A percentile compares a stretch with the other conserved stretches of the same genome.
These are phyloP conservation scores for Lapara coniferarum DNA, from an alignment of 2,888 invertebrate species.

Conservation along the genomic window DNA sequence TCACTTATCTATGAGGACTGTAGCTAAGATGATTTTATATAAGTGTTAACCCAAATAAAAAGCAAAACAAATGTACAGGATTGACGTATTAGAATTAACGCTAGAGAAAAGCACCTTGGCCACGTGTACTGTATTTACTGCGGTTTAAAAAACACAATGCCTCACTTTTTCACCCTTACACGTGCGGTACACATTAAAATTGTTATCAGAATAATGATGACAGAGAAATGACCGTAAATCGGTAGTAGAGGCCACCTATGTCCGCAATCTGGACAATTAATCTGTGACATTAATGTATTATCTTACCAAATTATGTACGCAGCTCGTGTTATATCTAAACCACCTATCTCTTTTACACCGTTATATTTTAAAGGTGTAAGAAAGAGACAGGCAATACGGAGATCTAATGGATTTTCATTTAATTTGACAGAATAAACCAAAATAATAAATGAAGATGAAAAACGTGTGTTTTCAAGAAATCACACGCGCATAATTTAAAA, in stretches of 20 bases:
- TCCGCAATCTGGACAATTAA: conserved; percentile 63
- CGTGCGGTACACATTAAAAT: conserved; percentile 34
- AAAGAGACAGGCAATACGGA: background rate
- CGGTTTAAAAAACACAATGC: background rate
- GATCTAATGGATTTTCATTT: background rate
- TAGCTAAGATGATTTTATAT: too few species aligned
- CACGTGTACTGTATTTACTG: too few species aligned
- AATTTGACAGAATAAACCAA: conserved; percentile 20
- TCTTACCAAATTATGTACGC: conserved; percentile 10
- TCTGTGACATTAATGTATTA: conserved; percentile 54
- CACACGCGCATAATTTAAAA: conserved; percentile 42
- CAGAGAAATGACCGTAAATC: conserved; percentile 53
- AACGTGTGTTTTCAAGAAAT: conserved; percentile 31
- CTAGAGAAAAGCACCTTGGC: too few species aligned
- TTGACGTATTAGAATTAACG: too few species aligned
- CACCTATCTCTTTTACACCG: background rate
- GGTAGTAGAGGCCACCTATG: conserved; percentile 72
- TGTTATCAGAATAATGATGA: conserved; percentile 36
- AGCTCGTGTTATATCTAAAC: background rate
- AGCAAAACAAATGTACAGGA: too few species aligned
- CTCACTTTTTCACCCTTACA: conserved; percentile 23
- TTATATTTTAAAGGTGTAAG: background rate
- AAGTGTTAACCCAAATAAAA: too few species aligned
- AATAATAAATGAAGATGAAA: conserved; percentile 17
- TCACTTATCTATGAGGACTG: too few species aligned